A percentile compares a stretch with the other conserved stretches of the same genome.
Evolutionary conservation across 2,113 vertebrate genomes (phyloP).

Genomic region (Calidris pugnax): DNA sequence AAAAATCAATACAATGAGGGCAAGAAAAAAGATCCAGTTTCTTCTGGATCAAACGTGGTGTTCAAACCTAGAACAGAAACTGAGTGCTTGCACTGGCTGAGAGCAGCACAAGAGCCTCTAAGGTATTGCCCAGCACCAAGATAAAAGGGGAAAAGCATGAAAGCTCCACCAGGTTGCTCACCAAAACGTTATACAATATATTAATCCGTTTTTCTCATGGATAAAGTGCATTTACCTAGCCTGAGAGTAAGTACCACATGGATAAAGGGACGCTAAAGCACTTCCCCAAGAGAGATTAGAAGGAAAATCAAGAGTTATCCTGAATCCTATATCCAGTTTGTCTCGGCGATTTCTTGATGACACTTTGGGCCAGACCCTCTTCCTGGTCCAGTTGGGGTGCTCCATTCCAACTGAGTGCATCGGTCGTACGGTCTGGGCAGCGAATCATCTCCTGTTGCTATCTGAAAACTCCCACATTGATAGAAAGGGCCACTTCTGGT

Average conservation of each 20-base stretch:
- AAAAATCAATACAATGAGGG: neutral
- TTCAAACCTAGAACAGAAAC: neutral
- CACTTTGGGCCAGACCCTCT: neutral
- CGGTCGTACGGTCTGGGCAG: neutral
- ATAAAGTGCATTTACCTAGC: conserved; percentile 29
- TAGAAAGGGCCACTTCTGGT: conserved; percentile 78
- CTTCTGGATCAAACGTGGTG: neutral
- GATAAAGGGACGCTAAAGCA: conserved; percentile 1
- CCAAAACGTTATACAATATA: neutral
- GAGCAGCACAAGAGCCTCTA: neutral
- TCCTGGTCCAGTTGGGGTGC: neutral
- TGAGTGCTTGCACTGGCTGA: neutral
- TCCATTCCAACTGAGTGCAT: neutral
- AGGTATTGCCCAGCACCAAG: neutral
- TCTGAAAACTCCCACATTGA: conserved; percentile 77
- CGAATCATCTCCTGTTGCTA: conserved; percentile 30
- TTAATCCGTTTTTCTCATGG: neutral
- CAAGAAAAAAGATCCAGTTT: neutral
- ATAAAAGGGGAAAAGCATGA: neutral
- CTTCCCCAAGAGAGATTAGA: neutral
- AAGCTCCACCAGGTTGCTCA: neutral
- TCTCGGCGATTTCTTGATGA: neutral
- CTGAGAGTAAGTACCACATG: neutral
- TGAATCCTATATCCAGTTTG: neutral
- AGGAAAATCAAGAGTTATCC: neutral